Conservation (phyloP, 2,797 vertebrate genomes). For the Borostomias antarcticus region DNA sequence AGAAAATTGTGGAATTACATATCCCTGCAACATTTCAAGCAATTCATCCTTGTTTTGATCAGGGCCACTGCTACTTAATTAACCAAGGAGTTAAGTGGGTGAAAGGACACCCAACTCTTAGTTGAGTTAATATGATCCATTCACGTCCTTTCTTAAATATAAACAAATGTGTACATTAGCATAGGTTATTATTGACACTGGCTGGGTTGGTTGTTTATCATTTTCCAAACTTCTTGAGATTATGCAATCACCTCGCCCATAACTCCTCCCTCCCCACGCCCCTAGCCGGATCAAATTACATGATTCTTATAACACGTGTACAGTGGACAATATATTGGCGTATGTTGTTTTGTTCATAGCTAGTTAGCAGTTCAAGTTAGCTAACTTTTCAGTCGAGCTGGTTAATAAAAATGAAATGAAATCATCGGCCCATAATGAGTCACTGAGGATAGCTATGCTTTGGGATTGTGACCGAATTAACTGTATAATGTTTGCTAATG, state of each 20-base stretch:
- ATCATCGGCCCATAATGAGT: constrained; percentile 16
- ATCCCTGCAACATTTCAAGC: too few species aligned
- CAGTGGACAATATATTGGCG: constrained; percentile 52
- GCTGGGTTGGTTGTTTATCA: background rate
- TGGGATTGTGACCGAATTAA: background rate
- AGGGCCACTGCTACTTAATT: background rate
- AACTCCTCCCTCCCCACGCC: constrained; percentile 53
- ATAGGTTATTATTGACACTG: background rate
- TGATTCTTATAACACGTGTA: constrained; percentile 56
- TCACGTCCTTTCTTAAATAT: background rate
- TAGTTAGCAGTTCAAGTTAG: background rate
- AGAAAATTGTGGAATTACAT: too few species aligned
- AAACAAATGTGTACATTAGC: background rate
- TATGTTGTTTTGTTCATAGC: constrained; percentile 51
- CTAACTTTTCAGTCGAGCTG: background rate
- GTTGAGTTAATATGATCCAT: background rate
- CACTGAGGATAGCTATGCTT: background rate
- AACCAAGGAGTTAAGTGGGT: background rate
- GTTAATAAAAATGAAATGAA: background rate
- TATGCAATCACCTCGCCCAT: constrained; percentile 49
- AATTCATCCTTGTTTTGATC: too few species aligned
- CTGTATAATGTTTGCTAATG: background rate
- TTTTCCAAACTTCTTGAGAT: constrained; percentile 23
- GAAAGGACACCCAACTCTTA: background rate
- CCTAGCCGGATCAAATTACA: constrained; percentile 56